phyloP scores from a whole-genome alignment of 2,113 vertebrate species.

The Megaleporinus macrocephalus region DNA sequence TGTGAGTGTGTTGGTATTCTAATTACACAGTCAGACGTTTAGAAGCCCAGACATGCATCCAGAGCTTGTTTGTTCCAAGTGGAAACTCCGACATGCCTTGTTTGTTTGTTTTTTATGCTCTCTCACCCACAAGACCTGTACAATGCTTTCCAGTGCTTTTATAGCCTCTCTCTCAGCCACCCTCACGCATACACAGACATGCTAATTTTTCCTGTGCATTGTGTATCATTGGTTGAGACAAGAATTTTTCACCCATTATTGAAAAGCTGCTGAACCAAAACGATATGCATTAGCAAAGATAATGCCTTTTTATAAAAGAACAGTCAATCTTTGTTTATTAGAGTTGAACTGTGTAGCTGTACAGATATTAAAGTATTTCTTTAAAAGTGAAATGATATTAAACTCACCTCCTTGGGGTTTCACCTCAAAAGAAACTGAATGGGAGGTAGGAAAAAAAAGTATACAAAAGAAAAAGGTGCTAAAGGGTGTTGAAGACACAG shows the following conservation, averaged over 20 bases:
- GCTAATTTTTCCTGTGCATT: constrained; percentile 14
- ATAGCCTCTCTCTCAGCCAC: background rate
- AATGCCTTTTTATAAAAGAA: background rate
- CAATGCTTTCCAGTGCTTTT: background rate
- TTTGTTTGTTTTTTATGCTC: background rate
- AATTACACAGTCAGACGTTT: constrained; percentile 1
- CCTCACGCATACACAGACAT: constrained; percentile 25
- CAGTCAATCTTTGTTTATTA: background rate
- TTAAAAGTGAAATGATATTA: background rate
- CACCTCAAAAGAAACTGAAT: background rate
- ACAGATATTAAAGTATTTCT: constrained; percentile 9
- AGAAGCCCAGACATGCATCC: background rate
- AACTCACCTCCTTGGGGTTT: no score
- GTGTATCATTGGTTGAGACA: background rate
- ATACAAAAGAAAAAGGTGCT: background rate
- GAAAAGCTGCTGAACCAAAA: constrained; percentile 29
- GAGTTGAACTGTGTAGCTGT: background rate
- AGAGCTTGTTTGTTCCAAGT: constrained; percentile 8
- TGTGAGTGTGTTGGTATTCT: background rate
- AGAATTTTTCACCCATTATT: background rate
- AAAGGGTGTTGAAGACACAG: no score
- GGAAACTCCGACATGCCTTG: background rate
- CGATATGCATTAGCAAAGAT: background rate
- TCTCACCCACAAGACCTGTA: background rate
- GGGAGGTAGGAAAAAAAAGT: background rate